A percentile compares a stretch with the other conserved stretches of the same genome.
Conservation (phyloP, 2,888 invertebrate species). For the Xylota segnis region DNA sequence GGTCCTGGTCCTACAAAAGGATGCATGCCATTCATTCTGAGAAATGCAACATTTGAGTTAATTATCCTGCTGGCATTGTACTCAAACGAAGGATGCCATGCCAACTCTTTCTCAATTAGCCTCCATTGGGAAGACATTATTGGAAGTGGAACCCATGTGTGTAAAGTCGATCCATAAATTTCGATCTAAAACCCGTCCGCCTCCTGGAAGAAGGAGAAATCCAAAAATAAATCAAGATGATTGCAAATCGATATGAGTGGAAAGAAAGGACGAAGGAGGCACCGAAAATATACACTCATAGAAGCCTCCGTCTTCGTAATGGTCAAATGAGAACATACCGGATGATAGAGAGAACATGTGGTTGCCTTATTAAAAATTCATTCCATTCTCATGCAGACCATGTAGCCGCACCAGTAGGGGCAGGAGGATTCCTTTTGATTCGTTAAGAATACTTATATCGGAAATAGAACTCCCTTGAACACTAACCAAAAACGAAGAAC, state of each 20-base stretch:
- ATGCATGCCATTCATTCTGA: not conserved
- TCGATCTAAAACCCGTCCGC: not conserved
- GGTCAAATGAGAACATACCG: slow-evolving; percentile 45
- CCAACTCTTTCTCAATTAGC: slow-evolving; percentile 42
- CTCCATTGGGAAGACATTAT: slow-evolving; percentile 2
- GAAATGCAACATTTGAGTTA: slow-evolving; percentile 40
- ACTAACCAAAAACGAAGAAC: not conserved
- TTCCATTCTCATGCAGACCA: slow-evolving; percentile 63
- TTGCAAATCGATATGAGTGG: slow-evolving; percentile 61
- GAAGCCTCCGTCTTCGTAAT: slow-evolving; percentile 10
- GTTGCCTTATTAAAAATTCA: slow-evolving; percentile 66
- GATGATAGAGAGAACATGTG: slow-evolving; percentile 48
- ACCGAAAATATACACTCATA: not conserved
- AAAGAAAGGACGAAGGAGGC: not conserved
- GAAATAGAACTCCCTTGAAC: not conserved
- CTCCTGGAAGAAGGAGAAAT: not conserved
- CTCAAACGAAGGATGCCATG: slow-evolving; percentile 5
- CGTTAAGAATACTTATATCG: slow-evolving; percentile 4
- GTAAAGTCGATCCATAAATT: slow-evolving; percentile 34
- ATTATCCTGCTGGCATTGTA: slow-evolving; percentile 23
- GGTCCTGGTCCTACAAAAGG: slow-evolving; percentile 17
- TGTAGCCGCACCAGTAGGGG: not conserved
- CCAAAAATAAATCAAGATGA: slow-evolving; percentile 64
- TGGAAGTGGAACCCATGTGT: slow-evolving; percentile 13
- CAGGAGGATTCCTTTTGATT: slow-evolving; percentile 10